Evolutionary conservation across 2,888 invertebrate genomes (phyloP), one percentile per base, ranked within the genome.

Genomic region (Diarsia rubi): DNA sequence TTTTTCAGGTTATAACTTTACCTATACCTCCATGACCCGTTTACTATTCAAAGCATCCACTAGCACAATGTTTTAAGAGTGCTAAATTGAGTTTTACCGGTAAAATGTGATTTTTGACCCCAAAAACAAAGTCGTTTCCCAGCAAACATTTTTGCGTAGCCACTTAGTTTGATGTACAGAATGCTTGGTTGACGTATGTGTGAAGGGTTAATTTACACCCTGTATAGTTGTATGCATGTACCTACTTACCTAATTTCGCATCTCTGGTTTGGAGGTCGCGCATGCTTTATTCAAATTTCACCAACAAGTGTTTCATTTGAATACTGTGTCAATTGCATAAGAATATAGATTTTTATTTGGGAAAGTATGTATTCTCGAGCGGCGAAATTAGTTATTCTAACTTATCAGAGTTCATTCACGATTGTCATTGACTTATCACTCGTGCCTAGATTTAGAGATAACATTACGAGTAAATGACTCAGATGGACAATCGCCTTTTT

Each of bases 221-320:
- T n/a, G n/a, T n/a, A n/a, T n/a, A n/a, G 27, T 57, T 37, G 42
- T 52, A 78, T 47, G 49, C 62, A 72, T 79, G 24, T 37, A 76
- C 54, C 45, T 74, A 24, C 2, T 24, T 37, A 76, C 54, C 45
- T 74, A 24, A 3, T 24, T 44, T 69, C 42, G 54, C 67, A 60
- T 70, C 73, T 69, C 67, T n/a, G 24, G 31, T 69, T 69, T 81
- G 60, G 70, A 85, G 79, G 78, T 71, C 78, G 73, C 66, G 63
- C 63, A 76, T 82, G 73, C 65, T 49, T 72, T 70, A 82, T 84
- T 83, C 57, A 80, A 83, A 84, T 82, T 78, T 78, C 69, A 63
- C 65, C 64, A 66, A 69, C 79, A 75, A 75, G 63, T 77, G 70
- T 78, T 85, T 71, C 21, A 75, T 85, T 83, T 77, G 63, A 84